A percentile compares a stretch with the other conserved stretches of the same genome.
Conservation (phyloP, 2,113 vertebrate genomes). For the Irena cyanogastra region DNA sequence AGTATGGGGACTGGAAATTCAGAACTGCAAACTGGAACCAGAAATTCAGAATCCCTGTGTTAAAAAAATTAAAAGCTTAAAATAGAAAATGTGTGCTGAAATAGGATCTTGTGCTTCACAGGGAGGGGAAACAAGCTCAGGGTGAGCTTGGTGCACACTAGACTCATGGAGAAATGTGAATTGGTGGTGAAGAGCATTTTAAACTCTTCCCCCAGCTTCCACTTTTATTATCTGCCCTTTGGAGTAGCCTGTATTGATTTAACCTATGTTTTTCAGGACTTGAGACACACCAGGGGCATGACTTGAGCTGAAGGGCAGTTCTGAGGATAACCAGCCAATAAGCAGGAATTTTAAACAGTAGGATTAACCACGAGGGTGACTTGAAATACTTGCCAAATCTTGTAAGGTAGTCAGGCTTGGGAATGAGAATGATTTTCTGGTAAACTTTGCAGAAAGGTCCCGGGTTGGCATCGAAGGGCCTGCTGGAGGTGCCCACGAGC, state of each 20-base stretch:
- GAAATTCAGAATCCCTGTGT: neutral
- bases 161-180: neutral
- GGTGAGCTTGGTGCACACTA: neutral
- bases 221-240: neutral
- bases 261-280: neutral
- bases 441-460: constrained; percentile 76
- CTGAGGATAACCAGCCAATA: neutral
- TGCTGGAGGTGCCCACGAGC: constrained; percentile 75
- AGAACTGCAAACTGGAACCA: neutral
- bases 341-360: rapidly evolving
- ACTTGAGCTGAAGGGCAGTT: too few relatives aligned
- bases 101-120: neutral
- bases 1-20: neutral
- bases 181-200: neutral
- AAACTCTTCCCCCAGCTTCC: neutral
- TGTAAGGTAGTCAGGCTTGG: constrained; percentile 82
- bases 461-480: constrained; percentile 76
- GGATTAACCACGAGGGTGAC: rapidly evolving
- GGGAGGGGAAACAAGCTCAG: neutral
- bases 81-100: neutral
- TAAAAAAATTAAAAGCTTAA: neutral
- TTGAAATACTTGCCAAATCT: constrained; percentile 73
- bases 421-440: constrained; percentile 81
- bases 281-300: rapidly evolving
- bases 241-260: too few relatives aligned